Conservation (phyloP, 2,888 invertebrate species). For the Drosophila limbata region DNA sequence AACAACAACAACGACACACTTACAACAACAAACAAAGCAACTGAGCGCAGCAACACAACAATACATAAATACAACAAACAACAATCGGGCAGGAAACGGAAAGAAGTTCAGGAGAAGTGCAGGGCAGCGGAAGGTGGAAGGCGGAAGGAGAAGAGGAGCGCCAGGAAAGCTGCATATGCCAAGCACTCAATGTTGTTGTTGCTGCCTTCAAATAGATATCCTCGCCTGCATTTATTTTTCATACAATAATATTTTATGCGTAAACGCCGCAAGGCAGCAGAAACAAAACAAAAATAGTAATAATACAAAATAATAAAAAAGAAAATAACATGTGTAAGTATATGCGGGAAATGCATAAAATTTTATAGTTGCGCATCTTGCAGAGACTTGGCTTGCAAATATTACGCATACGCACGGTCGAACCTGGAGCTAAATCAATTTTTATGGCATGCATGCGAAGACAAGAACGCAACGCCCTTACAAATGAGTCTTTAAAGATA, state of each 20-base stretch:
- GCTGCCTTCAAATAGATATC: constrained; percentile 60
- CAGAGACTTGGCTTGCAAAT: constrained; percentile 18
- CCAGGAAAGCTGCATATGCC: constrained; percentile 51
- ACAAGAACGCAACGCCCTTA: constrained; percentile 1
- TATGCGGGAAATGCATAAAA: constrained; percentile 58
- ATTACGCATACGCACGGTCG: constrained; percentile 73
- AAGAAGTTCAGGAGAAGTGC: constrained; percentile 15
- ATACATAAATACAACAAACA: constrained; percentile 9
- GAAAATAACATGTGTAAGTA: constrained; percentile 30
- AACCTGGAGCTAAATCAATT: constrained; percentile 65
- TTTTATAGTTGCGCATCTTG: constrained; percentile 66
- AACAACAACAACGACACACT: constrained; percentile 20
- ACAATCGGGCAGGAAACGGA: constrained; percentile 20
- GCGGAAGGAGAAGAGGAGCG: constrained; percentile 8
- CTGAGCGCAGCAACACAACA: constrained; percentile 14
- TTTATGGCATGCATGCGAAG: constrained; percentile 53
- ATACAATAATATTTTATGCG: constrained; percentile 69
- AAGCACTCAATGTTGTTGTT: constrained; percentile 10
- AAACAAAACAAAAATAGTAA: constrained; percentile 11
- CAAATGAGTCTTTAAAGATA: not conserved
- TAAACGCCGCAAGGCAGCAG: constrained; percentile 47
- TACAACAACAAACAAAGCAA: constrained; percentile 17
- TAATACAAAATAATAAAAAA: constrained; percentile 14
- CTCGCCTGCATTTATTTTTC: constrained; percentile 56
- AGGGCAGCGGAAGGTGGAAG: constrained; percentile 9